Evolutionary conservation across 2,888 invertebrate species (phyloP).

Genomic region (Marasmarcha lunaedactyla): DNA sequence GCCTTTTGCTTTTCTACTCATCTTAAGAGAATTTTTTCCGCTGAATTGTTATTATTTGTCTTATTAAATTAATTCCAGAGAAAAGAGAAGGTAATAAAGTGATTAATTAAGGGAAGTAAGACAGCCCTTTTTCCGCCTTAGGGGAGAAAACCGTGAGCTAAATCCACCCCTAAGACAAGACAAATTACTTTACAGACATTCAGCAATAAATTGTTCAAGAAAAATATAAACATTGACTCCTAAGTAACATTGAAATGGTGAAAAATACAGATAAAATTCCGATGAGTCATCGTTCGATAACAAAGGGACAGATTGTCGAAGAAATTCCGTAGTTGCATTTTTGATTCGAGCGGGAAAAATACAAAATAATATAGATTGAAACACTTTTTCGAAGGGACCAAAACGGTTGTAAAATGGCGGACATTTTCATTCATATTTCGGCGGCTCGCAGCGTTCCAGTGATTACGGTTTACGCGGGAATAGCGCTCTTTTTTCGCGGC

Average conservation of each 20-base stretch:
- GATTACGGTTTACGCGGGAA: constrained; percentile 45
- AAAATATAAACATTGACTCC: too few species aligned
- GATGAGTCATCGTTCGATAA: too few species aligned
- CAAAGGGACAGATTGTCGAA: too few species aligned
- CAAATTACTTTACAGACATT: constrained; percentile 5
- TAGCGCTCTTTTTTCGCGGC: constrained; percentile 43
- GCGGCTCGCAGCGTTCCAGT: constrained; percentile 32
- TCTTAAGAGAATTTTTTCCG: too few species aligned
- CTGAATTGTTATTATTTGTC: not conserved
- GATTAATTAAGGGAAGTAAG: constrained; percentile 1
- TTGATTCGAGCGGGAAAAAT: not conserved
- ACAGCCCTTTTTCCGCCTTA: not conserved
- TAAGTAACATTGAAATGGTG: too few species aligned
- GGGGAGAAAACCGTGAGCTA: not conserved
- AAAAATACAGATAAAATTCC: too few species aligned
- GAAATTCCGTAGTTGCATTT: too few species aligned
- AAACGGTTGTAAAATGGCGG: constrained; percentile 30
- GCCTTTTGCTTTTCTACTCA: too few species aligned
- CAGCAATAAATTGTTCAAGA: too few species aligned
- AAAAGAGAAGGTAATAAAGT: not conserved
- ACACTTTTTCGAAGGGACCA: constrained; percentile 22
- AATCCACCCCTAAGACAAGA: constrained; percentile 7
- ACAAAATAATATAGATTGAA: constrained; percentile 9
- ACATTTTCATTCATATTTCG: constrained; percentile 49
- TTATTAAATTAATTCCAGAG: not conserved